Base-by-base conservation (phyloP, 2,888 invertebrate species). In the Odontocerum albicorne region DNA sequence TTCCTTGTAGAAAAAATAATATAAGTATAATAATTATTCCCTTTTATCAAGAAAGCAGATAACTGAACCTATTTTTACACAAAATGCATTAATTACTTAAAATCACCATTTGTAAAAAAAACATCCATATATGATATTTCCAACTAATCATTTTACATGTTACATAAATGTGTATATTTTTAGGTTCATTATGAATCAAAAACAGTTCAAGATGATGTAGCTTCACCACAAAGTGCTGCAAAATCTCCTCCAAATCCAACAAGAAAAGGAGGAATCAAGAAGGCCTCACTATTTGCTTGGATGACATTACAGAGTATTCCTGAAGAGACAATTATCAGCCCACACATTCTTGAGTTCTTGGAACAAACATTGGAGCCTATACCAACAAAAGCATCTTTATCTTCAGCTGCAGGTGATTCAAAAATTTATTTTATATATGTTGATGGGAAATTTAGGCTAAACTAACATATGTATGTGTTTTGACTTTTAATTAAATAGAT, bases 361-460 rank as follows among this genome's bases (percentile, higher is more conserved):
- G 98, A 99, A 69, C 97, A 97, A 73, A 96, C 96, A 0, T 72
- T 98, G 31, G 97, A 98, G 67, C 96, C 97, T 0, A 92, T 98
- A 67, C 96, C 96, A 0, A 81, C 84, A 1, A 84, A 85, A 63
- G 75, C 79, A 0, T 79, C 73, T 12, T 74, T 75, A 53, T 68
- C 74, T 0, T 66, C 72, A 1, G 71, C 74, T 0, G 68, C 74
- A 3, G 63, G 63, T 54, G 53, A 55, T n/a, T 43, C 10, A 22
- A 8, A 12, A n/a, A 22, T n/a, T 21, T 10, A 21, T n/a, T 42
- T 21, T 16, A 42, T 20, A n/a, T n/a, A n/a, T n/a, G n/a, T n/a
- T n/a, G n/a, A n/a, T n/a, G n/a, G n/a, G n/a, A n/a, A n/a, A n/a
- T n/a, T n/a, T n/a, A n/a, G n/a, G n/a, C n/a, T n/a, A n/a, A n/a